These are phyloP conservation scores for Xenopus borealis DNA, from an alignment of 2,113 vertebrate genomes.

Conservation along the genomic window DNA sequence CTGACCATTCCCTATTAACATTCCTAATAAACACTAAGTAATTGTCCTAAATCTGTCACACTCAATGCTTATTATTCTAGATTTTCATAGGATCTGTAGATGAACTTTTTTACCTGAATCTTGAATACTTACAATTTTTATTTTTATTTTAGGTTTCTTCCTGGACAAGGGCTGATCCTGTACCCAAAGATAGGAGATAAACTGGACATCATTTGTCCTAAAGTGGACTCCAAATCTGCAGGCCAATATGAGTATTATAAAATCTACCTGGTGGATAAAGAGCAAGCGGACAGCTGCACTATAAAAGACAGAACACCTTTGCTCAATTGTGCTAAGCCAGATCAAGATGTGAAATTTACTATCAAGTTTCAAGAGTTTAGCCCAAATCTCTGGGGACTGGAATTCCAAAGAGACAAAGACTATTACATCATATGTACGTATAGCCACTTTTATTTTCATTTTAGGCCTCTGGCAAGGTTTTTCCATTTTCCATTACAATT, in stretches of 20 bases:
- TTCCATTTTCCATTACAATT: no score
- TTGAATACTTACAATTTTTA: conserved; percentile 16
- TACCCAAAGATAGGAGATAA: conserved; percentile 98
- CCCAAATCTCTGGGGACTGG: conserved; percentile 95
- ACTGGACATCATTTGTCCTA: conserved; percentile 98
- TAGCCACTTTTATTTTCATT: conserved; percentile 46
- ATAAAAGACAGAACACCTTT: conserved; percentile 94
- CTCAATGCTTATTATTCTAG: no score
- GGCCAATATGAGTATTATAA: conserved; percentile 96
- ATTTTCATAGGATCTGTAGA: no score
- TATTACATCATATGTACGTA: conserved; percentile 99
- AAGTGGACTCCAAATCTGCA: conserved; percentile 83
- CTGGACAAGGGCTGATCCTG: conserved; percentile 93
- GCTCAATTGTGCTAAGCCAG: conserved; percentile 95
- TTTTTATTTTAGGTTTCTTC: conserved; percentile 81
- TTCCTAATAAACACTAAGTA: no score
- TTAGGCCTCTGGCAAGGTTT: neutral
- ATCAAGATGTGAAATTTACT: conserved; percentile 98
- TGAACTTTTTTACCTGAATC: no score
- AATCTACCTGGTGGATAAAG: conserved; percentile 96
- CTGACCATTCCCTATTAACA: no score
- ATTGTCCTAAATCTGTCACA: no score
- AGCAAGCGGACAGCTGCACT: conserved; percentile 93
- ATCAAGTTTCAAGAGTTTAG: conserved; percentile 99
- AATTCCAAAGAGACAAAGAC: conserved; percentile 94